Evolutionary conservation across 2,113 vertebrate genomes (phyloP), one percentile per base, ranked within the genome.

Genomic region (Eclectus roratus): DNA sequence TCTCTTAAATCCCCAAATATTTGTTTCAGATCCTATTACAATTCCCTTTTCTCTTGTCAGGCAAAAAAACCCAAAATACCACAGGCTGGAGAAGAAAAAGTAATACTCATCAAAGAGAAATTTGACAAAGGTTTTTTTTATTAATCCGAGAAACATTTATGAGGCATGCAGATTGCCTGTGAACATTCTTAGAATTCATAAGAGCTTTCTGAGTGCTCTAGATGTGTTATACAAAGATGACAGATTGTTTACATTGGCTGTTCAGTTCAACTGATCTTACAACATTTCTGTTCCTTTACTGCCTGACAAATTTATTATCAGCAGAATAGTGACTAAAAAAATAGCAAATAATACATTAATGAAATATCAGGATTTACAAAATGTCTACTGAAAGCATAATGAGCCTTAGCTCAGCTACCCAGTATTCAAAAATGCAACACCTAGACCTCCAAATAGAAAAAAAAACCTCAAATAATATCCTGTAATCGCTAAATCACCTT

Each of bases 141-240:
- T 93, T 92, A 95, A 80, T 90, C 64, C 71, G 27, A 81, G 24
- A 94, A 95, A 80, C 72, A 52, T 88, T 94, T 88, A 86, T 93
- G 61, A 86, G 80, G 20, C 55, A 74, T 46, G 46, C 55, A 93
- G 68, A 83, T 60, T 83, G 60, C 10, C 31, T 78, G 39, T 56
- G 35, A 91, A 65, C 20, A 39, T 56, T 52, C 31, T 90, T 77
- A 84, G 56, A 91, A 93, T 88, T 91, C 56, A 24, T 78, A 81
- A 86, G 28, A 20, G 17, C 78, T 91, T 95, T 83, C 55, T 90
- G 64, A 86, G 64, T 68, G 20, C 35, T 88, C 29, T 81, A 56
- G 10, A 39, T 88, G 35, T 52, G 47, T 80, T 93, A 47, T 18
- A 50, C 39, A 78, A 60, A 86, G 17, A 88, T 90, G 89, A 88